phyloP scores from a whole-genome alignment of 2,797 vertebrate genomes.

The Carapus acus region DNA sequence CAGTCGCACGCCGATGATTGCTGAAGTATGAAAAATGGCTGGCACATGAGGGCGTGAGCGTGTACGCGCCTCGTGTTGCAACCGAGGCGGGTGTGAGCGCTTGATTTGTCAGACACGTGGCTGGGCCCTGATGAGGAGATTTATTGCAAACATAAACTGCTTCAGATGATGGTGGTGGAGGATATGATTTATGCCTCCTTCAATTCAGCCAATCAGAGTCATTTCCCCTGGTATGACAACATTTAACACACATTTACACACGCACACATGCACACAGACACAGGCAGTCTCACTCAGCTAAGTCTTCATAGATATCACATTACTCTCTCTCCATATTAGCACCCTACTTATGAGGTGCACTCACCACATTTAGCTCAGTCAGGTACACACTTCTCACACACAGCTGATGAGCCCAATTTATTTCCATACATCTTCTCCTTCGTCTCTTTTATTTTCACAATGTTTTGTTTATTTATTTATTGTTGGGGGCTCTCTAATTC shows the following conservation, averaged over 20 bases:
- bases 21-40: constrained; percentile 56
- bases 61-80: constrained; percentile 26
- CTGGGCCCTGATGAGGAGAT: constrained; percentile 56
- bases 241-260: constrained; percentile 20
- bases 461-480: too few relatives aligned
- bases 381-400: constrained; percentile 42
- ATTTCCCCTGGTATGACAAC: constrained; percentile 58
- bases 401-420: too few relatives aligned
- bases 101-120: constrained; percentile 54
- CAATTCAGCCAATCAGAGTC: constrained; percentile 65
- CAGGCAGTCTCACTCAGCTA: constrained; percentile 19
- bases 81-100: constrained; percentile 53
- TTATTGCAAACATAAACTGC: constrained; percentile 59
- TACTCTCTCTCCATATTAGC: constrained; percentile 21
- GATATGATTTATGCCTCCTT: constrained; percentile 65
- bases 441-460: too few relatives aligned
- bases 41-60: constrained; percentile 32
- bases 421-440: too few relatives aligned
- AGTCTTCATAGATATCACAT: constrained; percentile 12
- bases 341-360: constrained; percentile 31
- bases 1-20: constrained; percentile 54
- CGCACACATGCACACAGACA: constrained; percentile 9
- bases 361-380: constrained; percentile 27
- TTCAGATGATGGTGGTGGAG: constrained; percentile 59
- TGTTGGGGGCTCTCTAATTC: too few relatives aligned